Base-by-base conservation (phyloP, 2,888 invertebrate species). In the Merodon equestris region DNA sequence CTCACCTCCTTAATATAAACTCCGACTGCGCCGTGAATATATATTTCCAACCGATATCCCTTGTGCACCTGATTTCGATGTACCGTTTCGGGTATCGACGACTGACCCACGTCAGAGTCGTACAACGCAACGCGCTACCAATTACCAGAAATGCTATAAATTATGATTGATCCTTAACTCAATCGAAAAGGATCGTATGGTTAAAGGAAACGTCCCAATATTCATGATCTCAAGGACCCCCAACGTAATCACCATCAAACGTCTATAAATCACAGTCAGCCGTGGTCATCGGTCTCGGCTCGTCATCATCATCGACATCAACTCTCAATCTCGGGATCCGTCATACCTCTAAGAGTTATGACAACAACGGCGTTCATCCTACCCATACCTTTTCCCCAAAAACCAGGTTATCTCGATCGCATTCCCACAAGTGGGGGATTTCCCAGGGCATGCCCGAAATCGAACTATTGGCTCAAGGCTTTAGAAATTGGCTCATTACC, bases 401-500 rank as follows among this genome's bases (percentile, higher is more conserved):
- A 68, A 70, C 53, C 57, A 64, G 70, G 70, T 75, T 70, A 63
- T 61, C 68, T 67, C 36, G 13, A 42, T 56, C 3, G 1, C 38
- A 40, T n/a, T 15, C 17, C 50, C 61, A 51, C 44, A 17, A 50
- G 51, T 67, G 67, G 67, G 73, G 68, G 68, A 63, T 64, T 79
- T 79, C 73, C 74, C 73, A 79, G 67, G 57, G 63, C 48, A 57
- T 63, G 63, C 68, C 57, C 50, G 34, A 9, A 36, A n/a, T n/a
- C n/a, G n/a, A n/a, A n/a, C n/a, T n/a, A n/a, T n/a, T n/a, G n/a
- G 38, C 44, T 48, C 71, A 71, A 66, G 71, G 71, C 64, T 64
- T 60, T 68, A 74, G 74, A 74, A 79, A 74, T 79, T 60, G 79
- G 58, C 68, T 79, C 68, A 79, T 79, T 79, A 79, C 68, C 63